Conservation (phyloP, 2,888 invertebrate genomes). For the Drosophila mettleri region DNA sequence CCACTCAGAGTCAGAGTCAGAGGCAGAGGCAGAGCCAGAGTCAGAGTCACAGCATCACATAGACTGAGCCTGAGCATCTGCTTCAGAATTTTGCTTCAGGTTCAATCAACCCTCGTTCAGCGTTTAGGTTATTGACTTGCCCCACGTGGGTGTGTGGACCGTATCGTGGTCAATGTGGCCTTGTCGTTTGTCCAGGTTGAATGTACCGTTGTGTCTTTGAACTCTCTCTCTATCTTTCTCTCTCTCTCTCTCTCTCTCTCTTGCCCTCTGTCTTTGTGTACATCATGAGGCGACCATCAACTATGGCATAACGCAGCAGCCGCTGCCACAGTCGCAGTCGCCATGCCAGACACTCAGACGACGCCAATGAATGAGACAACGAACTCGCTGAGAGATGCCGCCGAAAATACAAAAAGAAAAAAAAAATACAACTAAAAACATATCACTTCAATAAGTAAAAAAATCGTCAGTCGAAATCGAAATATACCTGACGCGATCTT, state of each 20-base stretch:
- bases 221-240: conserved; percentile 36
- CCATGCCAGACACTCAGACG: conserved; percentile 76
- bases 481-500: conserved; percentile 79
- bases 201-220: conserved; percentile 79
- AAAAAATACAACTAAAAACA: no score
- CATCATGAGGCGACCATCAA: conserved; percentile 35
- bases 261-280: no score
- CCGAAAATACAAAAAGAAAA: conserved; percentile 42
- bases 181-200: conserved; percentile 72
- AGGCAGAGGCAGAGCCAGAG: conserved; percentile 8
- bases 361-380: conserved; percentile 76
- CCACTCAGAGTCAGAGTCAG: conserved; percentile 2
- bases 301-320: conserved; percentile 70
- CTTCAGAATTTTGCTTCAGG: conserved; percentile 28
- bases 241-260: background rate
- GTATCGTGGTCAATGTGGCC: conserved; percentile 61
- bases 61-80: conserved; percentile 28
- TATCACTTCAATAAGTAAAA: conserved; percentile 35
- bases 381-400: conserved; percentile 59
- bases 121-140: conserved; percentile 64
- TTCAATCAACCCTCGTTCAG: conserved; percentile 66
- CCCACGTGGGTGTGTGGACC: conserved; percentile 68
- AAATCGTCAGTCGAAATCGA: conserved; percentile 60
- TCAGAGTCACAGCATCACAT: background rate
- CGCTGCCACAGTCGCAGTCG: conserved; percentile 43